Base-by-base conservation (phyloP, 2,888 invertebrate species). In the Pinctada fucata region DNA sequence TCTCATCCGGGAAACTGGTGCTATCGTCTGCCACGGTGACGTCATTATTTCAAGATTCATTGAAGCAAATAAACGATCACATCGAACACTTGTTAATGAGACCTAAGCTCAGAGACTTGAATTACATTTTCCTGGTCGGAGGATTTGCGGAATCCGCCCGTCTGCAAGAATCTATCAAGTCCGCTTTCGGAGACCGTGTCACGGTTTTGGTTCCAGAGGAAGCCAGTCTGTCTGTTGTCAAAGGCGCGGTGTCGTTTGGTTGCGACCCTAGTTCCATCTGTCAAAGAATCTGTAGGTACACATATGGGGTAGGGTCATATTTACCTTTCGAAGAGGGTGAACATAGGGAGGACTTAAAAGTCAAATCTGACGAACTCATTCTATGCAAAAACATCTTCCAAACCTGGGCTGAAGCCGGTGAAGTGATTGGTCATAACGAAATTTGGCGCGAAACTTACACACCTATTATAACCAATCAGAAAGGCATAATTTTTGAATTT, bases 381-480 rank as follows among this genome's bases (percentile, higher is more conserved):
- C 79, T 90, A 49, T 89, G 89, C 75, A 90, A 89, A 75, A 85
- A 87, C 69, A 90, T 90, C 66, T 84, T 90, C 73, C 90, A 90
- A 75, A 83, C 86, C 0, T 90, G 90, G 90, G 89, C 89, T 2
- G 88, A 89, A 70, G 87, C 88, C 8, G 89, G 90, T 0, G 89
- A 90, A 78, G 87, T 88, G 5, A 89, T 90, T 50, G 90, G 89
- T n/a, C 85, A 88, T 74, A 89, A 89, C 76, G 90, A 90, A 79
- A 84, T 89, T 48, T 90, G 90, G 90, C 86, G 87, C 49, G 90
- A 90, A 79, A 89, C 88, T 2, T 90, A 90, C 83, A 90, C 90
- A 3, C 90, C 90, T 2, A 90, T 90, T 47, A 90, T 90, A 69
- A 88, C 86, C 65, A 90, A 90, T 79, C 90, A 90, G 78, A 86